Percentiles rank a stretch among this genome's conserved stretches.
Evolutionary conservation across 2,113 vertebrate species (phyloP).

Genomic region (Edolisoma coerulescens): DNA sequence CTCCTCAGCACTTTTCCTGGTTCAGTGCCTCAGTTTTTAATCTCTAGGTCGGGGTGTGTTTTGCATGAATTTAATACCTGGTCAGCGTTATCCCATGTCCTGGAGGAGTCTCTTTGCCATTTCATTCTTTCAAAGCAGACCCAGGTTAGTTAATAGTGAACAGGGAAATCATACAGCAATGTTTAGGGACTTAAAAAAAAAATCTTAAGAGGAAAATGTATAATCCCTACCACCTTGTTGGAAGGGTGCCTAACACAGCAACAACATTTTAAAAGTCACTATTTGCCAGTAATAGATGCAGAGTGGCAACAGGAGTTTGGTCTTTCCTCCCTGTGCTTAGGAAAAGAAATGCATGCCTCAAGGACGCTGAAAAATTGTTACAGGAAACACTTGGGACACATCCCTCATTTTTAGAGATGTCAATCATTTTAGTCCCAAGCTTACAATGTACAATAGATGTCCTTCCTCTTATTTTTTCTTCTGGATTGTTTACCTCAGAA

Average conservation of each 20-base stretch:
- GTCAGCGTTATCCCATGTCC: background rate
- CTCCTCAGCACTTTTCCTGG: constrained; percentile 25
- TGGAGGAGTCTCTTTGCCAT: background rate
- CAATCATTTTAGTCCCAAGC: background rate
- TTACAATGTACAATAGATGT: background rate
- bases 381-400: background rate
- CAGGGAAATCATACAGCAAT: background rate
- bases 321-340: background rate
- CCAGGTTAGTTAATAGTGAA: background rate
- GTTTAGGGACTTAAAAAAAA: background rate
- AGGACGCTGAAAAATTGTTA: constrained; percentile 15
- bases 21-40: constrained; percentile 36
- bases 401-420: background rate
- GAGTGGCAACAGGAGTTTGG: background rate
- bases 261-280: background rate
- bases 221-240: background rate
- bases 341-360: background rate
- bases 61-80: constrained; percentile 37
- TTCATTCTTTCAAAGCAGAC: background rate
- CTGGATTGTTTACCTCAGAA: background rate
- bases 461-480: background rate
- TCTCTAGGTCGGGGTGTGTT: background rate
- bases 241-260: background rate
- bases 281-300: background rate
- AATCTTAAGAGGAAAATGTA: background rate